Evolutionary conservation across 2,113 vertebrate genomes (phyloP).

Genomic region (Mionectes macconnelli): DNA sequence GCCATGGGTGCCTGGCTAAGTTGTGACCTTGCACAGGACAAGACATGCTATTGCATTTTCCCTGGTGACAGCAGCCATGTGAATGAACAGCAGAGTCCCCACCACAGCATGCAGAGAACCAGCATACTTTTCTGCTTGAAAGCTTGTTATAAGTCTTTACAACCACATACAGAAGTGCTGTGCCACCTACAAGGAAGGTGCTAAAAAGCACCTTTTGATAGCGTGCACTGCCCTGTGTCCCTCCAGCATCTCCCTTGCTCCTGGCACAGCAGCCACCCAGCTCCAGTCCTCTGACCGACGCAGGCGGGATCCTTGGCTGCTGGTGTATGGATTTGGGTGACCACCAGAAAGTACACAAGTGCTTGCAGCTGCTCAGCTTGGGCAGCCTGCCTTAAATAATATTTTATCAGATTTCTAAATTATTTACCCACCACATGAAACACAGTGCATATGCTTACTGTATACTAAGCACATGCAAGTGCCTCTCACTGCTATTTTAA

Average conservation of each 20-base stretch:
- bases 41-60: neutral
- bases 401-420: neutral
- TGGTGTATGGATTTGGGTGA: neutral
- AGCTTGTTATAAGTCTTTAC: neutral
- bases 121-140: neutral
- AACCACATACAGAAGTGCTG: neutral
- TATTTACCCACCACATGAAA: conserved; percentile 14
- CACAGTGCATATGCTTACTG: rapidly evolving
- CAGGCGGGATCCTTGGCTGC: rapidly evolving
- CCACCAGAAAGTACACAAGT: neutral
- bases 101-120: rapidly evolving
- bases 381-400: conserved; percentile 12
- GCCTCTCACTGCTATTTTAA: neutral
- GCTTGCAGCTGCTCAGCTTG: neutral
- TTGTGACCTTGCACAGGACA: neutral
- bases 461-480: neutral
- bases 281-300: neutral
- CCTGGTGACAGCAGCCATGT: neutral
- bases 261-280: neutral
- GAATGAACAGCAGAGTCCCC: rapidly evolving
- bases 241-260: neutral
- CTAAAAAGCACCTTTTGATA: neutral
- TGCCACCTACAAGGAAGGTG: neutral
- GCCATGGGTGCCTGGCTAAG: neutral
- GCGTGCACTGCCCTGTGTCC: neutral